Percentiles rank a stretch among this genome's conserved stretches.
These are phyloP conservation scores for Argyra leucocephala DNA, from an alignment of 2,888 invertebrate species.

Conservation along the genomic window DNA sequence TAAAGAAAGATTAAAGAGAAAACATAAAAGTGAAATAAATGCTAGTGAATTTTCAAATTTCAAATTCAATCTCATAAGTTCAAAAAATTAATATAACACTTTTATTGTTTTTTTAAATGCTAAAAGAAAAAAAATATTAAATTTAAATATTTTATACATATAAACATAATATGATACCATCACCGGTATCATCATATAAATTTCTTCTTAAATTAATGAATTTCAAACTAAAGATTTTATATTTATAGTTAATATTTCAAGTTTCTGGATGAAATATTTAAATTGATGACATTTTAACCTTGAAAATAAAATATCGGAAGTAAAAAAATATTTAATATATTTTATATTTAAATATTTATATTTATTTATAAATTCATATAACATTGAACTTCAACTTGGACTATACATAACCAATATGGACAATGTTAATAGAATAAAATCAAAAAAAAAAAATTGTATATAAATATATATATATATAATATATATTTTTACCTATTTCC, in stretches of 20 bases:
- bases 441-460: not conserved
- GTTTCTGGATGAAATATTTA: not conserved
- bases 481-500: not conserved
- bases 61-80: too few species aligned
- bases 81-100: too few species aligned
- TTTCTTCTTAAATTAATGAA: too few species aligned
- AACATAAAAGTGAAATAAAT: too few species aligned
- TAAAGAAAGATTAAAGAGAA: too few species aligned
- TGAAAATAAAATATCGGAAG: not conserved
- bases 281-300: conserved; percentile 1
- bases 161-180: too few species aligned
- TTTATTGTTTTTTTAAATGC: too few species aligned
- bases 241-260: not conserved
- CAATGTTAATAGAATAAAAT: not conserved
- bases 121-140: too few species aligned
- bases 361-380: not conserved
- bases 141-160: too few species aligned
- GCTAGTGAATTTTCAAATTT: too few species aligned
- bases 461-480: not conserved
- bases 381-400: conserved; percentile 6
- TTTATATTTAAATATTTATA: not conserved
- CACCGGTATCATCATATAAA: too few species aligned
- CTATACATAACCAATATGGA: not conserved
- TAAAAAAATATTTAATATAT: not conserved
- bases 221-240: not conserved